A percentile compares a stretch with the other conserved stretches of the same genome.
phyloP scores from a whole-genome alignment of 1,140 invertebrate genomes.

The Paramacrobiotus metropolitanus region DNA sequence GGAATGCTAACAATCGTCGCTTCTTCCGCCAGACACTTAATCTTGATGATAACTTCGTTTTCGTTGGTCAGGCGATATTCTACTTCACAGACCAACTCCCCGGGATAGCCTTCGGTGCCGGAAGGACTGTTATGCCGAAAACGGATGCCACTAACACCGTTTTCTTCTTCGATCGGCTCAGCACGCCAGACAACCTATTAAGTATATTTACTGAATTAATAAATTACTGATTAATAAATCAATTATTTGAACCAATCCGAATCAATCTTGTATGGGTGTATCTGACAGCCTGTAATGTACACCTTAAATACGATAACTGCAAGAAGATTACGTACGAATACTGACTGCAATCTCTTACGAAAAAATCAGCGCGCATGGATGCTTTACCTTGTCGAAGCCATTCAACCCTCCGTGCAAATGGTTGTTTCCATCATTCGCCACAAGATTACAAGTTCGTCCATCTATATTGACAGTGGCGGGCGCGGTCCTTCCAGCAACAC shows the following conservation, averaged over 20 bases:
- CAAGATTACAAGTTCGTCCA: conserved; percentile 38
- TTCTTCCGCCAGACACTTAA: conserved; percentile 31
- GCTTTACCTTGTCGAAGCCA: conserved; percentile 57
- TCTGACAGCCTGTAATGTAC: too few relatives aligned
- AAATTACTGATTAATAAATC: too few relatives aligned
- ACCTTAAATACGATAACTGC: too few relatives aligned
- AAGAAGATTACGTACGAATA: too few relatives aligned
- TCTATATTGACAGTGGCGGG: conserved; percentile 41
- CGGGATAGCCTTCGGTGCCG: conserved; percentile 49
- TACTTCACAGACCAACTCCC: conserved; percentile 33
- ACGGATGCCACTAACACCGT: conserved; percentile 6
- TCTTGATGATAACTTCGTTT: conserved; percentile 43
- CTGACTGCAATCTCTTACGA: too few relatives aligned
- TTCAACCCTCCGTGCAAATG: conserved; percentile 61
- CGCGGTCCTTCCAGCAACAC: conserved; percentile 61
- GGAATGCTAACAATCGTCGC: conserved; percentile 65
- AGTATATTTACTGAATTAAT: background rate
- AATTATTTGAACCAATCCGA: too few relatives aligned
- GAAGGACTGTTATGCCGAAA: conserved; percentile 36
- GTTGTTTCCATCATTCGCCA: conserved; percentile 43
- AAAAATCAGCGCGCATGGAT: background rate
- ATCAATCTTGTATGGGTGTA: too few relatives aligned
- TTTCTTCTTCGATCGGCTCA: background rate
- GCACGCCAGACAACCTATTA: background rate
- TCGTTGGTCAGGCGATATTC: conserved; percentile 44